A percentile compares a stretch with the other conserved stretches of the same genome.
These are phyloP conservation scores for Vannuccia rotundouncinata DNA, from an alignment of 2,888 invertebrate species.

Conservation along the genomic window DNA sequence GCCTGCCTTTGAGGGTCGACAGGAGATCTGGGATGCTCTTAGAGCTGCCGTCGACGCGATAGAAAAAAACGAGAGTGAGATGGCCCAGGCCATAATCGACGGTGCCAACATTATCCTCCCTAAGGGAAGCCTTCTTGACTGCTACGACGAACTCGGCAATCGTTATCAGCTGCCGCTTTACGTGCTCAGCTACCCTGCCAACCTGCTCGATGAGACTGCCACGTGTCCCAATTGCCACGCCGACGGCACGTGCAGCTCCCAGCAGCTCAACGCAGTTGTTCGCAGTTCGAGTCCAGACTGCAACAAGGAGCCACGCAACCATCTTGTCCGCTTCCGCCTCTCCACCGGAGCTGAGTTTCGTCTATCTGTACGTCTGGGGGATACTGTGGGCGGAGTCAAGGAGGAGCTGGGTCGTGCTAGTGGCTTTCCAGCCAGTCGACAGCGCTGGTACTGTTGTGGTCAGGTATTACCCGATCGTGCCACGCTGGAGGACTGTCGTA, in stretches of 20 bases:
- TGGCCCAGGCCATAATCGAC: slow-evolving; percentile 90
- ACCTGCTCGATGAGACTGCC: slow-evolving; percentile 86
- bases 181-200: slow-evolving; percentile 86
- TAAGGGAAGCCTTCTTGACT: slow-evolving; percentile 73
- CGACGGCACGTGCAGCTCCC: not conserved
- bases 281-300: not conserved
- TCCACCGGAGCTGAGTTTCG: slow-evolving; percentile 81
- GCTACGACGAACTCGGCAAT: slow-evolving; percentile 88
- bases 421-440: slow-evolving; percentile 75
- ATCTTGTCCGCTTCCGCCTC: slow-evolving; percentile 63
- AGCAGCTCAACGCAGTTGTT: not conserved
- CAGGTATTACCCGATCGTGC: slow-evolving; percentile 82
- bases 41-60: slow-evolving; percentile 85
- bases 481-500: slow-evolving; percentile 79
- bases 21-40: slow-evolving; percentile 94
- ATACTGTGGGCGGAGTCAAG: slow-evolving; percentile 82
- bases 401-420: slow-evolving; percentile 77
- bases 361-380: slow-evolving; percentile 75
- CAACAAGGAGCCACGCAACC: not conserved
- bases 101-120: slow-evolving; percentile 90
- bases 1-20: slow-evolving; percentile 89
- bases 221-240: slow-evolving; percentile 6
- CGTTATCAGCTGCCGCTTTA: slow-evolving; percentile 91
- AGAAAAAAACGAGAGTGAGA: slow-evolving; percentile 76
- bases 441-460: slow-evolving; percentile 91